Percentiles rank a stretch among this genome's conserved stretches.
Conservation (phyloP, 2,888 invertebrate species). For the Cephus runcator region DNA sequence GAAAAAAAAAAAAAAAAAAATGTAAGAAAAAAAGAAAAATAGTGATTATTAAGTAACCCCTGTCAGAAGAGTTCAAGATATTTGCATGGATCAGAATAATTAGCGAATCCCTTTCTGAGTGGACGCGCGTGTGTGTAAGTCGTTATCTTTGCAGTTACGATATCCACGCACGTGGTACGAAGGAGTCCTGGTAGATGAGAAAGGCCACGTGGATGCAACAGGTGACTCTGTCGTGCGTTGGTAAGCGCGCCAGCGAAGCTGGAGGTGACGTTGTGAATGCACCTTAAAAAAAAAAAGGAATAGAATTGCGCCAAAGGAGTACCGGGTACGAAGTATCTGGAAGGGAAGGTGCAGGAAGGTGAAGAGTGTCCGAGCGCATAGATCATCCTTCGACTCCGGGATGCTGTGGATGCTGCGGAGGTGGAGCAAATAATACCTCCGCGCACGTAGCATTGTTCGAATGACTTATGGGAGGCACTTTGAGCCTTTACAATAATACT, state of each 20-base stretch:
- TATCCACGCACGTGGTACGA: background rate
- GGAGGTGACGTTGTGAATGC: background rate
- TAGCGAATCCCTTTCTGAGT: background rate
- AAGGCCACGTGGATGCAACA: background rate
- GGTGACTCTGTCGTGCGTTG: background rate
- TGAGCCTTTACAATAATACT: conserved; percentile 22
- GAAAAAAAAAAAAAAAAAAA: conserved; percentile 13
- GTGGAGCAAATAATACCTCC: conserved; percentile 40
- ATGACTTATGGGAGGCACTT: conserved; percentile 39
- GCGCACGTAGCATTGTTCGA: conserved; percentile 39
- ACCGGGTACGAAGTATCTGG: background rate
- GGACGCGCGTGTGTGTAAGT: background rate
- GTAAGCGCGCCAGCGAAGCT: background rate
- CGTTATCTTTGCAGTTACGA: background rate
- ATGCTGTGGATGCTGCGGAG: conserved; percentile 19
- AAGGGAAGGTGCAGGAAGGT: conserved; percentile 6
- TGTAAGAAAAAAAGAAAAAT: conserved; percentile 8
- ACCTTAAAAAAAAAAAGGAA: background rate
- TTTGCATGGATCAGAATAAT: conserved; percentile 1
- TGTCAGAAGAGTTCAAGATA: background rate
- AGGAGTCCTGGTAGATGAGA: background rate
- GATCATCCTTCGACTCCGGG: conserved; percentile 28
- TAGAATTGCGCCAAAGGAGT: background rate
- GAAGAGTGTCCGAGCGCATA: conserved; percentile 28
- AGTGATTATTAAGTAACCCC: conserved; percentile 19